Conservation (phyloP, 2,113 vertebrate genomes). For the Coptodon rendalli region DNA sequence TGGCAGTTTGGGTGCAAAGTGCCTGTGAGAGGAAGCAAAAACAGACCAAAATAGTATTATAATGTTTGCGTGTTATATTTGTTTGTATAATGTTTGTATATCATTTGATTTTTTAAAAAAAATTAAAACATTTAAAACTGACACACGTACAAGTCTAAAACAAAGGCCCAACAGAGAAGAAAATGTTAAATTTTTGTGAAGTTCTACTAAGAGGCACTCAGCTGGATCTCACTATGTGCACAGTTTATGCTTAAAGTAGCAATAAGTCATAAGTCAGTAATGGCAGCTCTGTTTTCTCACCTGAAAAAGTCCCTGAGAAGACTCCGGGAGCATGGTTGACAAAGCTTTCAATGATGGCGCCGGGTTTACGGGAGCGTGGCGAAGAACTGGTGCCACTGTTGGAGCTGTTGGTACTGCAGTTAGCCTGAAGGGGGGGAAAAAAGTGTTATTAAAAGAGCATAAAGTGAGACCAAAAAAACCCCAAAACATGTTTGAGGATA, state of each 20-base stretch:
- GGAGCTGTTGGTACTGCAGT: slow-evolving; percentile 71
- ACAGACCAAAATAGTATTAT: slow-evolving; percentile 30
- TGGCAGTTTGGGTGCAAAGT: slow-evolving; percentile 98
- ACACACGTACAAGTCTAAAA: not conserved
- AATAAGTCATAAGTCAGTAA: not conserved
- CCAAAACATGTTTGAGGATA: not conserved
- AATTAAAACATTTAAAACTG: not conserved
- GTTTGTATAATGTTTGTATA: not conserved
- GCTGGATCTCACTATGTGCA: not conserved
- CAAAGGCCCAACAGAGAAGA: not conserved
- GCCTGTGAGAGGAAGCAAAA: slow-evolving; percentile 66
- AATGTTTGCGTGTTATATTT: not conserved
- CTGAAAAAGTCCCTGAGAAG: slow-evolving; percentile 96
- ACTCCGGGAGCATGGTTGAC: slow-evolving; percentile 95
- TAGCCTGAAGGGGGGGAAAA: slow-evolving; percentile 63
- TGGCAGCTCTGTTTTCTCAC: slow-evolving; percentile 47
- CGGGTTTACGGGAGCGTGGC: slow-evolving; percentile 84
- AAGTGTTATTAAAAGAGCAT: not conserved
- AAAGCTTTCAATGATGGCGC: slow-evolving; percentile 93
- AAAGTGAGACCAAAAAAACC: not conserved
- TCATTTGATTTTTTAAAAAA: not conserved
- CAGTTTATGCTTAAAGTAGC: not conserved
- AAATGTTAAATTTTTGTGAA: not conserved
- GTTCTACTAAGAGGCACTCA: not conserved
- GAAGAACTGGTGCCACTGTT: slow-evolving; percentile 61